A percentile compares a stretch with the other conserved stretches of the same genome.
These are phyloP conservation scores for Netelia fuscicornis DNA, from an alignment of 2,888 invertebrate species.

Conservation along the genomic window DNA sequence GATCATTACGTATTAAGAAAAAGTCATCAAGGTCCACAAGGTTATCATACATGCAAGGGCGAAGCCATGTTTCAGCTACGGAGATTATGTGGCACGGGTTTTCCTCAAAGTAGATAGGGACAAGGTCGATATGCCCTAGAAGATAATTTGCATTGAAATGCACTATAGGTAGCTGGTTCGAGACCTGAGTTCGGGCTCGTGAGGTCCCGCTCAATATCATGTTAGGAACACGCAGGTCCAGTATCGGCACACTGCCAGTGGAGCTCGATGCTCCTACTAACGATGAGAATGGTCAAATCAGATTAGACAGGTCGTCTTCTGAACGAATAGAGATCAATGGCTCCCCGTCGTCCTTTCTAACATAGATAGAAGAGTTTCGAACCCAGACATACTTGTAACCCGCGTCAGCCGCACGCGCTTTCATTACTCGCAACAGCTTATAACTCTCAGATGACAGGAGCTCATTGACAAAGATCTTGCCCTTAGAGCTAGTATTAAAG, in stretches of 20 bases:
- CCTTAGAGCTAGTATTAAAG: neutral
- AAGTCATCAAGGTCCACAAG: too few species aligned
- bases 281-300: neutral
- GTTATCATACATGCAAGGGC: too few species aligned
- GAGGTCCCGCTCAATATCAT: too few species aligned
- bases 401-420: neutral
- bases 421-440: neutral
- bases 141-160: too few species aligned
- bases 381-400: constrained; percentile 17
- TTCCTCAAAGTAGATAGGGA: too few species aligned
- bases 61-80: too few species aligned
- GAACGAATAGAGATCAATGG: neutral
- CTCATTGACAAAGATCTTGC: neutral
- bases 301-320: neutral
- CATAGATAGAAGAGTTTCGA: neutral
- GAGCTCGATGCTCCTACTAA: neutral
- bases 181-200: neutral
- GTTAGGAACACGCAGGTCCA: too few species aligned
- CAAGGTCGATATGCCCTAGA: too few species aligned
- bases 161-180: neutral
- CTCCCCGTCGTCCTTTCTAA: too few species aligned
- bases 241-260: too few species aligned
- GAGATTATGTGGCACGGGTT: too few species aligned
- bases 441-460: neutral
- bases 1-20: too few species aligned